These are phyloP conservation scores for Speoplatyrhinus poulsoni DNA, from an alignment of 2,113 vertebrate species.

Conservation along the genomic window DNA sequence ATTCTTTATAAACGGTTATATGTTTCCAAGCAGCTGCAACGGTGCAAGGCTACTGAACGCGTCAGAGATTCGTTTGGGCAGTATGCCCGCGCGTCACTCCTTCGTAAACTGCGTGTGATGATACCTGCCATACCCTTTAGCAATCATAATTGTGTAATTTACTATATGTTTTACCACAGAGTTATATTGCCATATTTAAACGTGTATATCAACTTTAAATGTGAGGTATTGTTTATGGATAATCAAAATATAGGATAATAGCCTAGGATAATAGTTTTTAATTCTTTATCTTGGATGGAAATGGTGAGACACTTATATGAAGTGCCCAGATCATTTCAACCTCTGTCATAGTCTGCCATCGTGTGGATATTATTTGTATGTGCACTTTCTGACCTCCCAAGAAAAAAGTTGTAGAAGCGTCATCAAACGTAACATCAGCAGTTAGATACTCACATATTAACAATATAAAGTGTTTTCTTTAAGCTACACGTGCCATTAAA, in stretches of 20 bases:
- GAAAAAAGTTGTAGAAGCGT: neutral
- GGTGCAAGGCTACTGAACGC: neutral
- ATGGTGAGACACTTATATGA: neutral
- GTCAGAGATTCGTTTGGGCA: neutral
- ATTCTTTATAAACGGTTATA: constrained; percentile 10
- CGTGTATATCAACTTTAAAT: too few species aligned
- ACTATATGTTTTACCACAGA: too few species aligned
- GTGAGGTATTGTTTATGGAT: too few species aligned
- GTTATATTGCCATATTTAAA: too few species aligned
- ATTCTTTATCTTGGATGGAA: neutral
- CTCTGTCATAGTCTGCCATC: constrained; percentile 59
- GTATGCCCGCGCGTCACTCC: neutral
- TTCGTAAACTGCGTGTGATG: neutral
- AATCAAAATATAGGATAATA: too few species aligned
- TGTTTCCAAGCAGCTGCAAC: neutral
- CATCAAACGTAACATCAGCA: too few species aligned
- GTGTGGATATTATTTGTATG: constrained; percentile 50
- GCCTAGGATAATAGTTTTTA: too few species aligned
- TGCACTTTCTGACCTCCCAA: constrained; percentile 28
- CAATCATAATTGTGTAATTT: too few species aligned
- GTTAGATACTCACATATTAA: neutral
- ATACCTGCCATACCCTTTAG: neutral
- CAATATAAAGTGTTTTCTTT: too few species aligned
- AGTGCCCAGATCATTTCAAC: neutral
- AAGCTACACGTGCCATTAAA: too few species aligned